Evolutionary conservation across 2,888 invertebrate genomes (phyloP), one percentile per base, ranked within the genome.

Genomic region (Ectemnius cavifrons): DNA sequence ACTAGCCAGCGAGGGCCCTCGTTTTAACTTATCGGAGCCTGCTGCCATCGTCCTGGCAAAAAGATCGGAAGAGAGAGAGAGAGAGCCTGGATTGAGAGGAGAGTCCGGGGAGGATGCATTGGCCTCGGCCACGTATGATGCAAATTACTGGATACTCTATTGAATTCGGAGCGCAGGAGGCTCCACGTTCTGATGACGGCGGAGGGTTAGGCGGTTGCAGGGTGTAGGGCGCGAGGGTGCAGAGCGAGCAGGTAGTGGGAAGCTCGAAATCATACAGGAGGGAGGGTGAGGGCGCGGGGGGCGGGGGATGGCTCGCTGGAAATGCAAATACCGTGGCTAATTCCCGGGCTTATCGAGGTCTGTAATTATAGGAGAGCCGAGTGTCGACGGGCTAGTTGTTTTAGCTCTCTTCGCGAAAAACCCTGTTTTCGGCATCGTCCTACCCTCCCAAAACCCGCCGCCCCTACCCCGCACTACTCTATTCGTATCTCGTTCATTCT

Each of bases 321-420:
- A 84, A 82, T 80, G 82, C 79, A 80, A 82, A 84, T 84, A 79
- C 71, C 71, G 63, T 80, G 81, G 58, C 73, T 84, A 82, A 84
- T 85, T 81, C 83, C 81, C 60, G 71, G 81, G 82, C 84, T 86
- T 84, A 83, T 83, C 78, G 77, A 71, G 80, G 70, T 77, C 82
- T 78, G 82, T 85, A 83, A 86, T 86, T 85, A 84, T 84, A 79
- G 80, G 74, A 68, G 75, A 71, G 70, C 37, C 61, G 70, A 68
- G 67, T 61, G 67, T 68, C 64, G 67, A 63, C 13, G 69, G 59
- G 58, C 56, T 47, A 47, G 58, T 68, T 78, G 73, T 71, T 75
- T 70, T 67, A 63, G 46, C 67, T 28, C 46, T 57, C 18, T 45
- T 45, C 20, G 28, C 28, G 60, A 57, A 58, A 67, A 71, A 57